A percentile compares a stretch with the other conserved stretches of the same genome.
phyloP scores from a whole-genome alignment of 2,113 vertebrate genomes.

The Cheilinus undulatus region DNA sequence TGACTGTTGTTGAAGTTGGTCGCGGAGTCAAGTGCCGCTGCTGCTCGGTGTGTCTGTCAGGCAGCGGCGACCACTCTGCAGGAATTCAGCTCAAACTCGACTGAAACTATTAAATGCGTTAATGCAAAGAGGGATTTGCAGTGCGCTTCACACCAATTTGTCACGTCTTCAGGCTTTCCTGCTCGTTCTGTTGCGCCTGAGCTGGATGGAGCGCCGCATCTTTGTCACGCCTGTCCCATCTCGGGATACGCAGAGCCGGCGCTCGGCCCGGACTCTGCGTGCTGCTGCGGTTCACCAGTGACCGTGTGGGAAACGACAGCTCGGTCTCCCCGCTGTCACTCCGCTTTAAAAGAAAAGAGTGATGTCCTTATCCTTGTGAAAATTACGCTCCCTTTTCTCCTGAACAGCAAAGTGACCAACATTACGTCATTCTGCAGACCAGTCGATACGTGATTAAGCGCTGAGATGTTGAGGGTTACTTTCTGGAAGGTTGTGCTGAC shows the following conservation, averaged over 20 bases:
- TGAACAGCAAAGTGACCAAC: slow-evolving; percentile 60
- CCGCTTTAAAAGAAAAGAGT: neutral
- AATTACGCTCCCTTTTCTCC: slow-evolving; percentile 29
- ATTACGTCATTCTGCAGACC: slow-evolving; percentile 96
- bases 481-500: slow-evolving; percentile 86
- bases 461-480: slow-evolving; percentile 84
- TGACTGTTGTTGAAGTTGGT: slow-evolving; percentile 71
- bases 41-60: slow-evolving; percentile 45
- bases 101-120: neutral
- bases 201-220: slow-evolving; percentile 44
- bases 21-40: slow-evolving; percentile 73
- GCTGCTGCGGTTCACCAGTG: slow-evolving; percentile 53
- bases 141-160: slow-evolving; percentile 6
- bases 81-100: slow-evolving; percentile 35
- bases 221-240: slow-evolving; percentile 72
- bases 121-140: slow-evolving; percentile 1
- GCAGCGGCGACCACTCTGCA: slow-evolving; percentile 47
- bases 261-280: slow-evolving; percentile 44
- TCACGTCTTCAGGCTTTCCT: neutral
- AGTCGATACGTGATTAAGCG: slow-evolving; percentile 90
- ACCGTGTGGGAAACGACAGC: slow-evolving; percentile 25
- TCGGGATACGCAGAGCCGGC: slow-evolving; percentile 61
- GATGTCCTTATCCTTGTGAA: slow-evolving; percentile 1
- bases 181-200: neutral
- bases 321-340: slow-evolving; percentile 1